Conservation (phyloP, 2,113 vertebrate genomes). For the Atractosteus spatula region DNA sequence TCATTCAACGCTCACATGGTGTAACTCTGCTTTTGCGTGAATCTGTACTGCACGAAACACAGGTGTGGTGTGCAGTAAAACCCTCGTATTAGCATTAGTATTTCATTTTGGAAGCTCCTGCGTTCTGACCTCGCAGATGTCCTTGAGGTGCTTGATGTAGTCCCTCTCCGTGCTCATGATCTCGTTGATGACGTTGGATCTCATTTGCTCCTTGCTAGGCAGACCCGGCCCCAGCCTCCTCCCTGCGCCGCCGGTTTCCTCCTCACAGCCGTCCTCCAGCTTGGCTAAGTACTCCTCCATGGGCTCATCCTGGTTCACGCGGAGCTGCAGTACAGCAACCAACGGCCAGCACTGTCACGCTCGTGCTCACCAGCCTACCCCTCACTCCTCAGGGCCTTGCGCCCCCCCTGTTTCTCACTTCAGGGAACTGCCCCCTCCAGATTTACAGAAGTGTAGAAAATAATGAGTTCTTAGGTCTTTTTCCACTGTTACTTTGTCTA, state of each 20-base stretch:
- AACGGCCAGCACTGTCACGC: background rate
- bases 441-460: too few relatives aligned
- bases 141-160: conserved; percentile 96
- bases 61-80: too few relatives aligned
- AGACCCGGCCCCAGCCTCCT: conserved; percentile 70
- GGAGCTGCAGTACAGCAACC: conserved; percentile 64
- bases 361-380: background rate
- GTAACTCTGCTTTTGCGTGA: too few relatives aligned
- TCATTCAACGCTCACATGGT: too few relatives aligned
- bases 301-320: conserved; percentile 96
- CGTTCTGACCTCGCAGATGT: conserved; percentile 88
- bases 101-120: background rate
- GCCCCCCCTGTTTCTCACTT: too few relatives aligned
- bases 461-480: too few relatives aligned
- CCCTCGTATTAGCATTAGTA: too few relatives aligned
- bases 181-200: conserved; percentile 92
- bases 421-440: too few relatives aligned
- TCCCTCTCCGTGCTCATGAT: conserved; percentile 94
- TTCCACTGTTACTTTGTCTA: too few relatives aligned
- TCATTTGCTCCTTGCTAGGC: conserved; percentile 92
- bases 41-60: too few relatives aligned
- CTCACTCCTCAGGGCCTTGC: background rate
- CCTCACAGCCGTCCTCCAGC: conserved; percentile 59
- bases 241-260: conserved; percentile 53
- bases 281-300: conserved; percentile 75